Conservation (phyloP, 1,140 invertebrate species). For the Bicyclus anynana region DNA sequence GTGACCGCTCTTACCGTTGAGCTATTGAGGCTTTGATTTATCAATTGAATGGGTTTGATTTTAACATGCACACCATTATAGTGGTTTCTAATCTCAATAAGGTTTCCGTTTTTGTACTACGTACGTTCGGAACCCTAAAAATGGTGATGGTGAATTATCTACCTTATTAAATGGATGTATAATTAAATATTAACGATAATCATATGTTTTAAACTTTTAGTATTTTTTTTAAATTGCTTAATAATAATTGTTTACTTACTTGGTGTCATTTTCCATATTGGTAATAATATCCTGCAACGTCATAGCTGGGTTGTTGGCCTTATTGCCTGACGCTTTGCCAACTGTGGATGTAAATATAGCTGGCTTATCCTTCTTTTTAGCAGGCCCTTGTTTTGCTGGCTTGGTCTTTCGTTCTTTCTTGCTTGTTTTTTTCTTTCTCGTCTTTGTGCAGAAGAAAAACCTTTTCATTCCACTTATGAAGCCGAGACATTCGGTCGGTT, state of each 20-base stretch:
- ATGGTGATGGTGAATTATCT: too few species aligned
- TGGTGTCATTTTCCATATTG: slow-evolving; percentile 80
- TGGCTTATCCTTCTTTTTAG: slow-evolving; percentile 42
- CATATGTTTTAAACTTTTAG: slow-evolving; percentile 63
- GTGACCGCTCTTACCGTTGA: too few species aligned
- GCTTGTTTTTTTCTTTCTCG: slow-evolving; percentile 52
- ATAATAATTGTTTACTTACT: slow-evolving; percentile 48
- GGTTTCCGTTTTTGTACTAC: too few species aligned
- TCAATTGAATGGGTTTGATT: too few species aligned
- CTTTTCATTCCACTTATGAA: slow-evolving; percentile 61
- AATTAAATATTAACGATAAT: too few species aligned
- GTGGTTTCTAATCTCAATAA: too few species aligned
- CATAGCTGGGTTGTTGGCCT: slow-evolving; percentile 52
- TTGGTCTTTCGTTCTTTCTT: slow-evolving; percentile 42
- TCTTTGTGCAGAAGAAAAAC: slow-evolving; percentile 69
- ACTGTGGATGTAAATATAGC: slow-evolving; percentile 71
- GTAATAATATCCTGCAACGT: slow-evolving; percentile 80
- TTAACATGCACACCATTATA: too few species aligned
- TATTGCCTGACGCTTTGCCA: slow-evolving; percentile 67
- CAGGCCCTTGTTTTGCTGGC: slow-evolving; percentile 17
- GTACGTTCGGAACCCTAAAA: too few species aligned
- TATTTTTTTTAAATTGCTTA: slow-evolving; percentile 66
- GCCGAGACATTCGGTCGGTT: slow-evolving; percentile 53
- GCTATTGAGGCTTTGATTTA: too few species aligned
- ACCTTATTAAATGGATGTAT: too few species aligned